Percentiles rank a stretch among this genome's conserved stretches.
Conservation (phyloP, 1,140 invertebrate species). For the Drosophila ironensis region DNA sequence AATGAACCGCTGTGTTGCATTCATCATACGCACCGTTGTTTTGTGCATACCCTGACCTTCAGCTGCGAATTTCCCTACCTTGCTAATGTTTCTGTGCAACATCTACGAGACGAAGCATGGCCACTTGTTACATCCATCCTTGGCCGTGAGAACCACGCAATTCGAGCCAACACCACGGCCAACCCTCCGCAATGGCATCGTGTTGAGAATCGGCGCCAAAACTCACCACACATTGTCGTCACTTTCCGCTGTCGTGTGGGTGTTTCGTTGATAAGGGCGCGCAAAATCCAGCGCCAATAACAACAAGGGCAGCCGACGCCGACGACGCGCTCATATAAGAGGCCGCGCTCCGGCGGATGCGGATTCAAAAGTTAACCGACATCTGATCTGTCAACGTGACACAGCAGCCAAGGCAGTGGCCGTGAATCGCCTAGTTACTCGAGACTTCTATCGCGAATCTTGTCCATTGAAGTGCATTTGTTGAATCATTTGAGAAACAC, state of each 20-base stretch:
- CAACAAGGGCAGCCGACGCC: slow-evolving; percentile 8
- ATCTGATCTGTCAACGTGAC: slow-evolving; percentile 78
- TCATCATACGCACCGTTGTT: slow-evolving; percentile 26
- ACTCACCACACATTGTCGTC: slow-evolving; percentile 68
- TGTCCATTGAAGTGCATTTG: no score
- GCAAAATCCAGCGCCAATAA: slow-evolving; percentile 28
- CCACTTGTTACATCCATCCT: slow-evolving; percentile 64
- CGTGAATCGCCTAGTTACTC: background rate
- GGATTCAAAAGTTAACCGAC: slow-evolving; percentile 80
- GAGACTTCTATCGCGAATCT: slow-evolving; percentile 2
- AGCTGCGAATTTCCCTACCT: background rate
- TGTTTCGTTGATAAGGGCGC: slow-evolving; percentile 59
- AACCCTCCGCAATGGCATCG: background rate
- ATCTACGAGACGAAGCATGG: slow-evolving; percentile 22
- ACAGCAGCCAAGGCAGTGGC: slow-evolving; percentile 14
- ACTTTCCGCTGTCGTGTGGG: slow-evolving; percentile 50
- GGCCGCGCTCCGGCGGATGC: slow-evolving; percentile 46
- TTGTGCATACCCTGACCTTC: background rate
- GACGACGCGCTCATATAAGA: slow-evolving; percentile 64
- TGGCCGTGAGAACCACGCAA: slow-evolving; percentile 9
- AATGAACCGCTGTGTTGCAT: slow-evolving; percentile 18
- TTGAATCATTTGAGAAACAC: background rate
- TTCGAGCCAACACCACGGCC: background rate
- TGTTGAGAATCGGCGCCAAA: slow-evolving; percentile 29
- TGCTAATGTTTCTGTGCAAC: background rate